These are phyloP conservation scores for Noctua pronuba DNA, from an alignment of 2,888 invertebrate genomes.

Conservation along the genomic window DNA sequence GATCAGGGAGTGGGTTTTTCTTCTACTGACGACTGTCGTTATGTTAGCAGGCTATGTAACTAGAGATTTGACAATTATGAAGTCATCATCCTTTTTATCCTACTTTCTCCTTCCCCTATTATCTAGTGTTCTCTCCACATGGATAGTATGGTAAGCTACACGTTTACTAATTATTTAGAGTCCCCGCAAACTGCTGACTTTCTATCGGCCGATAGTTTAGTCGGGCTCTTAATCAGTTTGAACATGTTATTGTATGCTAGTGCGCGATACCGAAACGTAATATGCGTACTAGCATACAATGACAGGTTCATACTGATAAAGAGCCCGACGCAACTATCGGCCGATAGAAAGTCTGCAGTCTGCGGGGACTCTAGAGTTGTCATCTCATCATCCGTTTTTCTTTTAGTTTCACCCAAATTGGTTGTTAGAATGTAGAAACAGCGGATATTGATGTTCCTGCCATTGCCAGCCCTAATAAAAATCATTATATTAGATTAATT, in stretches of 20 bases:
- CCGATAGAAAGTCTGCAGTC: background rate
- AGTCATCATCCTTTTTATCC: background rate
- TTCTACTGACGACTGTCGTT: background rate
- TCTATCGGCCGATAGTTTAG: background rate
- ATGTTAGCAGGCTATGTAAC: too few relatives aligned
- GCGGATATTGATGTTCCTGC: conserved; percentile 58
- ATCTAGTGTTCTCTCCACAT: background rate
- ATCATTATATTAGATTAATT: conserved; percentile 66
- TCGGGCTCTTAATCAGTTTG: background rate
- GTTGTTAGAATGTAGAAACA: conserved; percentile 5
- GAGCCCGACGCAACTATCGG: background rate
- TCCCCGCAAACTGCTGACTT: background rate
- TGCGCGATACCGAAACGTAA: background rate
- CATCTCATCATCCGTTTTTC: background rate
- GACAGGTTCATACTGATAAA: background rate
- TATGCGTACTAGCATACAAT: background rate
- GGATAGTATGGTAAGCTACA: background rate
- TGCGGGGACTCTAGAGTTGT: background rate
- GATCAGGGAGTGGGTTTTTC: background rate
- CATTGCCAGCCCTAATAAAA: conserved; percentile 51
- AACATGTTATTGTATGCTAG: too few relatives aligned
- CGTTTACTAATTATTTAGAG: background rate
- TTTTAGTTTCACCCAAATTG: background rate
- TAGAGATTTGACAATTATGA: background rate
- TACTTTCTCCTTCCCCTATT: background rate